A percentile compares a stretch with the other conserved stretches of the same genome.
Evolutionary conservation across 2,888 invertebrate species (phyloP).

Genomic region (Iphiclides podalirius): DNA sequence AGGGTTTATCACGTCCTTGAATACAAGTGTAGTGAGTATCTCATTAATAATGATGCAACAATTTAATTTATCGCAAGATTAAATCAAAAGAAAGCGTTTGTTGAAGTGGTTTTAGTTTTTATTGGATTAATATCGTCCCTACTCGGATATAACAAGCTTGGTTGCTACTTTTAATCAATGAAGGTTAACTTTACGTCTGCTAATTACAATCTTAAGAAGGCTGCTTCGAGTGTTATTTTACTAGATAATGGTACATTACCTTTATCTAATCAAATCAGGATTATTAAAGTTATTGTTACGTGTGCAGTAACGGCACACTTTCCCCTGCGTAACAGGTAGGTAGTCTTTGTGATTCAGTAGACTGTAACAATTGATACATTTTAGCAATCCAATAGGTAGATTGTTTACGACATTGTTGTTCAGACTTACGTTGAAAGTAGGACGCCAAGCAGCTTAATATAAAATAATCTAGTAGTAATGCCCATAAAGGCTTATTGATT

Average conservation of each 20-base stretch:
- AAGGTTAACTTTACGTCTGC: slow-evolving; percentile 19
- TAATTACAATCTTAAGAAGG: slow-evolving; percentile 11
- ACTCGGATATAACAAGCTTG: background rate
- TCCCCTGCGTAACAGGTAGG: background rate
- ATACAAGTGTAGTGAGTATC: slow-evolving; percentile 8
- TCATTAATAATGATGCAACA: slow-evolving; percentile 3
- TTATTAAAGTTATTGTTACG: slow-evolving; percentile 2
- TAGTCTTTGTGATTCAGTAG: background rate
- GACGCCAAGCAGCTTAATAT: slow-evolving; percentile 3
- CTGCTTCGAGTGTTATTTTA: background rate
- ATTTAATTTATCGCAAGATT: slow-evolving; percentile 8
- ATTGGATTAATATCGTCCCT: slow-evolving; percentile 1
- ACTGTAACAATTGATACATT: background rate
- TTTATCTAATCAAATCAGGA: slow-evolving; percentile 15
- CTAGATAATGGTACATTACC: slow-evolving; percentile 16
- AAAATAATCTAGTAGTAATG: too few relatives aligned
- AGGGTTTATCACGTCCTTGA: slow-evolving; percentile 13
- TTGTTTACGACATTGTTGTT: slow-evolving; percentile 10
- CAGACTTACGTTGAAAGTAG: slow-evolving; percentile 15
- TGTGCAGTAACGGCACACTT: slow-evolving; percentile 1
- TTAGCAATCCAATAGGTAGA: background rate
- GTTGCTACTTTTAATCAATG: slow-evolving; percentile 8
- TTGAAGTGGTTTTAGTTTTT: slow-evolving; percentile 4
- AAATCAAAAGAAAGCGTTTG: slow-evolving; percentile 10
- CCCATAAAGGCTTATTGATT: too few relatives aligned